Percentiles rank a stretch among this genome's conserved stretches.
Conservation (phyloP, 2,797 vertebrate species). For the Phalanger gymnotis region DNA sequence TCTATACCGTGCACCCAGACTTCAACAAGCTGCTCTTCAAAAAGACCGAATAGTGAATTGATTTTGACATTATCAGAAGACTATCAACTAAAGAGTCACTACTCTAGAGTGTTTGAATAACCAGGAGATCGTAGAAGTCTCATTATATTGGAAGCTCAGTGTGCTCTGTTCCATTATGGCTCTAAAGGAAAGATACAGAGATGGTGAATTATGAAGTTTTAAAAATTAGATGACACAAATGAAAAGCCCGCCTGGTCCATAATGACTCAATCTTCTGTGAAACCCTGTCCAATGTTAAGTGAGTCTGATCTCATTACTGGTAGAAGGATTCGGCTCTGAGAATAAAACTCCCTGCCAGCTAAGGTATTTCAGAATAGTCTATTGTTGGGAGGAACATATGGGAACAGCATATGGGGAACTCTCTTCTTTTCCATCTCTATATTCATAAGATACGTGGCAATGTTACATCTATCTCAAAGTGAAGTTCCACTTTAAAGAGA, state of each 20-base stretch:
- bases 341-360: slow-evolving; percentile 33
- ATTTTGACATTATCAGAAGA: not conserved
- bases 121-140: not conserved
- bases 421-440: not conserved
- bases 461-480: not conserved
- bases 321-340: slow-evolving; percentile 24
- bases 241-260: slow-evolving; percentile 13
- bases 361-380: not conserved
- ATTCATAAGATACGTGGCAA: not conserved
- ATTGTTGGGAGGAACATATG: not conserved
- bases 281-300: not conserved
- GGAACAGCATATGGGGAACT: not conserved
- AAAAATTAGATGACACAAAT: slow-evolving; percentile 20
- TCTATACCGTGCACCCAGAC: not conserved
- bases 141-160: not conserved
- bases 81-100: not conserved
- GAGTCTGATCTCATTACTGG: not conserved
- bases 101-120: not conserved
- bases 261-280: slow-evolving; percentile 19
- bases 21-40: not conserved
- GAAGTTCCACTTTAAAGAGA: slow-evolving; percentile 15
- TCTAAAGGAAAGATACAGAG: slow-evolving; percentile 17
- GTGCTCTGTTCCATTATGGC: not conserved
- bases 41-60: not conserved
- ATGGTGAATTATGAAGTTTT: not conserved